phyloP scores from a whole-genome alignment of 2,888 invertebrate genomes.

The Cephus nigrinus region DNA sequence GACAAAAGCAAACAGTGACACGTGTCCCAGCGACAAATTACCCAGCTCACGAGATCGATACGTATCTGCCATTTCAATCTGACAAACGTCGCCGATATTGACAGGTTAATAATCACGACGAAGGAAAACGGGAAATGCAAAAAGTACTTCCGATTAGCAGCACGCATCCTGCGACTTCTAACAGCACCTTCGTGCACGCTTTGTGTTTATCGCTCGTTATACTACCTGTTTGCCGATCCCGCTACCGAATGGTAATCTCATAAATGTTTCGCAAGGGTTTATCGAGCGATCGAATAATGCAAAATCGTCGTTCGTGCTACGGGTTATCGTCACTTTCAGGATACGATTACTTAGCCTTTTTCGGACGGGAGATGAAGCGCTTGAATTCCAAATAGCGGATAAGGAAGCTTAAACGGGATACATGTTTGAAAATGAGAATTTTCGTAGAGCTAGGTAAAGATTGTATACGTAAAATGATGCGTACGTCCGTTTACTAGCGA shows the following conservation, averaged over 20 bases:
- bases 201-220: background rate
- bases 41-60: constrained; percentile 24
- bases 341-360: background rate
- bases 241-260: background rate
- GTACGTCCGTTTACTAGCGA: background rate
- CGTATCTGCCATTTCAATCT: constrained; percentile 35
- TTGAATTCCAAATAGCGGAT: background rate
- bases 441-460: background rate
- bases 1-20: background rate
- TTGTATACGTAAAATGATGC: background rate
- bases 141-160: constrained; percentile 31
- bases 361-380: background rate
- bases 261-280: background rate
- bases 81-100: constrained; percentile 34
- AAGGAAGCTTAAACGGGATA: background rate
- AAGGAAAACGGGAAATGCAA: constrained; percentile 22
- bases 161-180: constrained; percentile 20
- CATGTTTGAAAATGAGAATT: background rate
- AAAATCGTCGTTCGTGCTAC: background rate
- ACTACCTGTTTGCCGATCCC: background rate
- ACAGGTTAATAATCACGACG: constrained; percentile 34
- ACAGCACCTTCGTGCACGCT: constrained; percentile 20
- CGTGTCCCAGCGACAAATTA: constrained; percentile 24
- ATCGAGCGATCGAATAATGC: background rate
- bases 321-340: background rate